Base-by-base conservation (phyloP, 2,797 vertebrate genomes). In the Enteromius thamalakanensis region DNA sequence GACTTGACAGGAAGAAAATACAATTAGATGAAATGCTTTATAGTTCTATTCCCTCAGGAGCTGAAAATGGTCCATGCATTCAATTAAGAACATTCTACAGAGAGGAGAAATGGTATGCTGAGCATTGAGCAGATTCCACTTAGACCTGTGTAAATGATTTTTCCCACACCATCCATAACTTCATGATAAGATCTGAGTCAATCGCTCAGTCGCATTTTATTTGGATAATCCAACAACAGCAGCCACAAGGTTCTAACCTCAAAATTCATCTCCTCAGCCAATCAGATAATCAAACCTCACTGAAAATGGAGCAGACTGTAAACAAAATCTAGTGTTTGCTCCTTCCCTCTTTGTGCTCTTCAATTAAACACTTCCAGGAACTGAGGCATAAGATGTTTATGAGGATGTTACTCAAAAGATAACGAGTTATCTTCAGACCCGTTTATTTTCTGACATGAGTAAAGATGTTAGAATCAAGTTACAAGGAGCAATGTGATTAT, bases 231-330 rank as follows among this genome's bases (percentile, higher is more conserved):
- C 51, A 76, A 70, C 78, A 70, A 53, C 49, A 55, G n/a, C 34
- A 55, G 32, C 79, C 40, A 58, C 40, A 80, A 23, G 12, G 19
- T 71, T 71, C 19, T 47, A 49, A 60, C 68, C 40, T 81, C 53
- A 49, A 58, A 62, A 58, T 60, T 34, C 68, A 72, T 29, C 26
- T 34, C 40, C 68, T 23, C 17, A 60, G 40, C 68, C 79, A 80
- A 72, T 81, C 79, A 81, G 79, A 81, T 81, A 72, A 47, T 80
- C 23, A 60, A 71, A 60, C 40, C 15, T 23, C 55, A 29, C n/a
- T 21, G 40, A 76, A 76, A 76, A 62, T 19, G 4, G 14, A 64
- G 26, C 23, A 47, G 15, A 77, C 6, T 32, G 8, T 64, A 77
- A 64, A 77, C 76, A 77, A 47, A 17, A 29, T 47, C 58, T 77